Evolutionary conservation across 2,113 vertebrate species (phyloP), one percentile per base, ranked within the genome.

Genomic region (Sorex araneus): DNA sequence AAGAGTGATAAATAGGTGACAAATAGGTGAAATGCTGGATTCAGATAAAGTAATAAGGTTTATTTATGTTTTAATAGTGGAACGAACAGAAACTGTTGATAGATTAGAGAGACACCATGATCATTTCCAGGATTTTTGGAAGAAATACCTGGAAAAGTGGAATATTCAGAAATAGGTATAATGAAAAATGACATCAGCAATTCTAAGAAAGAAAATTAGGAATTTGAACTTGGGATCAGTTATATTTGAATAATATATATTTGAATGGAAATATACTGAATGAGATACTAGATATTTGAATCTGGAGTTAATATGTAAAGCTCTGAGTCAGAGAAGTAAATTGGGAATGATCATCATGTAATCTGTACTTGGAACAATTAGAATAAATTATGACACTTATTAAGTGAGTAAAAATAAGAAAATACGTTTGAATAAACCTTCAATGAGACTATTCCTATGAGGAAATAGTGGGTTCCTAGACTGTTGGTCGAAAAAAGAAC

Each of bases 161-260:
- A 71, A 36, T 40, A 76, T 3, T 64, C 64, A 36, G 64, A 43
- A 57, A 40, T 13, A 28, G 15, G 69, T 32, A 34, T 15, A 73
- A 84, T n/a, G 21, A 45, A 73, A 8, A 73, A 1, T 81, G 6
- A 11, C 23, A 19, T 43, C 4, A 69, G 21, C 9, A 57, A 43
- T 50, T 86, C 69, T 45, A 18, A 86, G 15, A 25, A 80, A 76
- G 13, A 25, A 75, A 76, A 50, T 83, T 1, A 81, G 16, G 69
- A 67, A 78, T 23, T 60, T 82, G 34, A 32, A 0, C 60, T 85
- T 82, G 57, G 16, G 28, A 76, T 25, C 63, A 27, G 7, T 71
- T 88, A 79, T 15, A n/a, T 28, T 76, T 63, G 6, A 74, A 76
- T 81, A 85, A 85, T 50, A 81, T 36, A 92, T 36, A 25, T 73